These are phyloP conservation scores for Drosophila mimetica DNA, from an alignment of 2,888 invertebrate genomes.

Conservation along the genomic window DNA sequence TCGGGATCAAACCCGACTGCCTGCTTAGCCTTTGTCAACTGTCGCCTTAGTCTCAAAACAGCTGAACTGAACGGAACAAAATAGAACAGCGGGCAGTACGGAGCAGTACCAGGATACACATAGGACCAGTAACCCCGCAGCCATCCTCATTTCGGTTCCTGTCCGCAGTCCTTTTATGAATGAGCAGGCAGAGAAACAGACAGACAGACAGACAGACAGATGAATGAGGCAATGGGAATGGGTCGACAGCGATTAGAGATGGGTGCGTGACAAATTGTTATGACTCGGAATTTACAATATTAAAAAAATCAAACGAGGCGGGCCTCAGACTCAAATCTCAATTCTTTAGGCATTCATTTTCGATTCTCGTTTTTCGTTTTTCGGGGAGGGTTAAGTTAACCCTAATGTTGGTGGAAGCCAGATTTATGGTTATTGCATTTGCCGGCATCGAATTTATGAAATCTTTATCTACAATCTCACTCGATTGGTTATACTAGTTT, in stretches of 20 bases:
- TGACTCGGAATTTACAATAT: conserved; percentile 27
- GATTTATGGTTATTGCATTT: conserved; percentile 35
- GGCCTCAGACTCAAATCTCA: background rate
- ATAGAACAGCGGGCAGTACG: conserved; percentile 39
- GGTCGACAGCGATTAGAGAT: conserved; percentile 59
- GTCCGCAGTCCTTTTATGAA: conserved; percentile 70
- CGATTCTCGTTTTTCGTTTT: conserved; percentile 3
- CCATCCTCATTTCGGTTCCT: conserved; percentile 12
- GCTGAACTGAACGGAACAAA: conserved; percentile 49
- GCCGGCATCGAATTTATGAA: conserved; percentile 12
- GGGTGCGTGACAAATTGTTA: conserved; percentile 50
- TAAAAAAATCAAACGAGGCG: conserved; percentile 13
- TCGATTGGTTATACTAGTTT: conserved; percentile 19
- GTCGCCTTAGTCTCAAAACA: conserved; percentile 70
- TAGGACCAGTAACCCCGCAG: background rate
- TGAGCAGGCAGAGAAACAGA: conserved; percentile 48
- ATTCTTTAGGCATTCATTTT: conserved; percentile 29
- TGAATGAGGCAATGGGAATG: conserved; percentile 50
- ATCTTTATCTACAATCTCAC: conserved; percentile 21
- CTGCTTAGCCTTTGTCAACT: conserved; percentile 76
- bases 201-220: conserved; percentile 57
- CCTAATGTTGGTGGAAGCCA: conserved; percentile 11
- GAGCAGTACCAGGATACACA: background rate
- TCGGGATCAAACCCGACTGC: conserved; percentile 42
- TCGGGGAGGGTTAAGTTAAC: conserved; percentile 18